These are phyloP conservation scores for Oophaga sylvatica DNA, from an alignment of 2,797 vertebrate species.

Conservation along the genomic window DNA sequence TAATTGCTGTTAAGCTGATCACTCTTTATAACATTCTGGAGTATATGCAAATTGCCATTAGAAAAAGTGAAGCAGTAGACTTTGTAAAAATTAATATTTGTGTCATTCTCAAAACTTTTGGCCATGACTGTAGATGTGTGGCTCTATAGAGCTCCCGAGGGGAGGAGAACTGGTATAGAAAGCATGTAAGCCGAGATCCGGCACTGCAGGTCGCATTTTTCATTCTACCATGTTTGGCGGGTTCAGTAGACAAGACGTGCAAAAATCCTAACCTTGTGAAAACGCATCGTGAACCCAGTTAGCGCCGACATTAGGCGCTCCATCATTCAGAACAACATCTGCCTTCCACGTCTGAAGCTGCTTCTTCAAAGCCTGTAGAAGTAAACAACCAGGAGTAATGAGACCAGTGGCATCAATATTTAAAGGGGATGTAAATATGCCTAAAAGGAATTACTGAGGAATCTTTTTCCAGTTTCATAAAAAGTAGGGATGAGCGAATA, in stretches of 20 bases:
- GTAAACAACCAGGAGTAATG: neutral
- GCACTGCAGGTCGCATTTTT: neutral
- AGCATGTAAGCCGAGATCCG: neutral
- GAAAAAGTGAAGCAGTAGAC: too few species aligned
- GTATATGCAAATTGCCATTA: too few species aligned
- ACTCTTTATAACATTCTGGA: too few species aligned
- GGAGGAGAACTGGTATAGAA: too few species aligned
- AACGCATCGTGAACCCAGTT: slow-evolving; percentile 96
- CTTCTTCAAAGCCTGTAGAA: slow-evolving; percentile 82
- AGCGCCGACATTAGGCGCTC: slow-evolving; percentile 93
- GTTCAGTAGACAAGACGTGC: neutral
- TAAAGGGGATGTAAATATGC: neutral
- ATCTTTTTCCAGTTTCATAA: too few species aligned
- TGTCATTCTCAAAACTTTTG: too few species aligned
- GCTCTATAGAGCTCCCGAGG: too few species aligned
- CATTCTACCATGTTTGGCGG: neutral
- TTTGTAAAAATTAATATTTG: too few species aligned
- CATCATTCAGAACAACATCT: slow-evolving; percentile 94
- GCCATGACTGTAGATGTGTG: too few species aligned
- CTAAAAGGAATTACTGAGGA: too few species aligned
- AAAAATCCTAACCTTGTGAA: slow-evolving; percentile 81
- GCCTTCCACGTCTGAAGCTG: slow-evolving; percentile 97
- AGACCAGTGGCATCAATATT: neutral
- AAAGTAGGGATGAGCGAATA: too few species aligned
- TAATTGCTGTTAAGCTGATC: too few species aligned